A percentile compares a stretch with the other conserved stretches of the same genome.
phyloP scores from a whole-genome alignment of 1,140 invertebrate species.

The Chymomyza costata region DNA sequence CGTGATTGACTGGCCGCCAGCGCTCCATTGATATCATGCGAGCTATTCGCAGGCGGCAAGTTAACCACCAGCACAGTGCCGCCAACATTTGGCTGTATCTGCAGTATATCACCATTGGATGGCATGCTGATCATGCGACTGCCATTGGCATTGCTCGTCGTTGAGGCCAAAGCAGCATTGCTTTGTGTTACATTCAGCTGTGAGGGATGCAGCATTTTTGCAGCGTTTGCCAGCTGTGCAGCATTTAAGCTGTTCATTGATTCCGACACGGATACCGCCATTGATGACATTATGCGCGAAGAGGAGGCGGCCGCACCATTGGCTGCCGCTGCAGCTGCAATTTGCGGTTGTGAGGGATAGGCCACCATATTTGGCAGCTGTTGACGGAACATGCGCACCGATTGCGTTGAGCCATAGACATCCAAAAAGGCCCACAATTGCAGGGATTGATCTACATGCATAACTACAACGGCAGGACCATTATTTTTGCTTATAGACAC shows the following conservation, averaged over 20 bases:
- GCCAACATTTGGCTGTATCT: conserved; percentile 79
- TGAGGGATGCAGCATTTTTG: conserved; percentile 64
- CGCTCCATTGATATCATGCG: conserved; percentile 55
- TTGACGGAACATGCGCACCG: conserved; percentile 82
- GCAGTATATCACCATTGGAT: conserved; percentile 78
- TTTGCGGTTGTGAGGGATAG: conserved; percentile 64
- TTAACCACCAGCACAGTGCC: conserved; percentile 87
- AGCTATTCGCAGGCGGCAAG: conserved; percentile 80
- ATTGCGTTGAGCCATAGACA: conserved; percentile 94
- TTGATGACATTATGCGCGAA: conserved; percentile 52
- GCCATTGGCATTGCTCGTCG: conserved; percentile 69
- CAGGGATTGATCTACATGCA: conserved; percentile 95
- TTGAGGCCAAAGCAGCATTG: conserved; percentile 51
- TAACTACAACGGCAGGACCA: conserved; percentile 86
- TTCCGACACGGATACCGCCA: conserved; percentile 76
- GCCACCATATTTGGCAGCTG: conserved; percentile 69
- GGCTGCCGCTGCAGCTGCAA: conserved; percentile 18
- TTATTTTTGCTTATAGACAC: conserved; percentile 93
- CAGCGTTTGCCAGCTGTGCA: conserved; percentile 50
- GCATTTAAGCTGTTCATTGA: conserved; percentile 77
- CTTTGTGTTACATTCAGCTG: conserved; percentile 60
- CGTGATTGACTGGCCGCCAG: conserved; percentile 35
- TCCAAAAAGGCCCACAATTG: conserved; percentile 97
- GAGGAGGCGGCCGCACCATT: conserved; percentile 16
- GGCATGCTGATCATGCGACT: conserved; percentile 75